Base-by-base conservation (phyloP, 1,140 invertebrate genomes). In the Drosophila azteca region DNA sequence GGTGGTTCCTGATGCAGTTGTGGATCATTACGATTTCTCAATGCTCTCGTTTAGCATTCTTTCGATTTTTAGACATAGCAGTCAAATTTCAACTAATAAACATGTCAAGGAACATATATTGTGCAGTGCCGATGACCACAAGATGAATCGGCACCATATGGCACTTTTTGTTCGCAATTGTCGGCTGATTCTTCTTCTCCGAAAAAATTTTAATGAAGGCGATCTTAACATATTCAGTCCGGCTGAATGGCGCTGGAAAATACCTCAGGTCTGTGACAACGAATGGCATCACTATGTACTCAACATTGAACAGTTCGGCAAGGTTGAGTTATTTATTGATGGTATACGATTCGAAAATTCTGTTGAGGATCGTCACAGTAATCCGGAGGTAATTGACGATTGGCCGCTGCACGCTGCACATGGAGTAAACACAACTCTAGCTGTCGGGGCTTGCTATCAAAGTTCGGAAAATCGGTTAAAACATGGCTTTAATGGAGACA, bases 121-220 rank as follows among this genome's bases (percentile, higher is more conserved):
- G 17, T 99, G 98, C 92, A 97, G 96, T 87, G 97, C 98, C 50
- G 98, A 99, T 93, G 97, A 98, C 92, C 98, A 99, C 87, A 98
- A 98, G 94, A 98, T 99, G 97, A 99, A 99, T 92, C 95, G 99
- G 43, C 98, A 99, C 92, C 99, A 99, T 93, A 99, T 99, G 92
- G 96, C 98, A 6, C 92, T 99, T 69, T 99, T 99, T 93, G 95
- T 99, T 1, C 95, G 98, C 59, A 99, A 99, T 93, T 99, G 98
- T 92, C 96, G 98, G 11, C 93, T 99, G 70, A 98, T 99, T 74
- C 93, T 99, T 44, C 93, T 99, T 52, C 93, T 99, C 71, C 93
- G 98, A 26, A 94, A 97, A 57, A 98, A 99, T 92, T 98, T 98
- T 90, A 96, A 96, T 39, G 95, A 98, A 84, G 96, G 97, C 9